Evolutionary conservation across 1,140 invertebrate species (phyloP).

Genomic region (Acromyrmex echinatior): DNA sequence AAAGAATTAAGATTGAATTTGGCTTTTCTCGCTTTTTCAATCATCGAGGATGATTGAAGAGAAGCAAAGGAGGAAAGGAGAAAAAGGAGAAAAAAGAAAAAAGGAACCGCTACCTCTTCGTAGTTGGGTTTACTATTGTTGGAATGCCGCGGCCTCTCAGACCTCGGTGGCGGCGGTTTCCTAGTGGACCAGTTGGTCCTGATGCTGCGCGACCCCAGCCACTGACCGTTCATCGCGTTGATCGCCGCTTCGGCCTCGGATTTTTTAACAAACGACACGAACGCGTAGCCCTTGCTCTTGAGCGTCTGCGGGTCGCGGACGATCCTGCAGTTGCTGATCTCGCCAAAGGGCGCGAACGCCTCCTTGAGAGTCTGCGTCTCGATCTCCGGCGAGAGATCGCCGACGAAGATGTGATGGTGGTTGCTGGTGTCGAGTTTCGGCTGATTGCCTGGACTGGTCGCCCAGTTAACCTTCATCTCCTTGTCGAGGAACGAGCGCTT

Average conservation of each 20-base stretch:
- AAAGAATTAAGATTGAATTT: no score
- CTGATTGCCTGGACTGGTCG: slow-evolving; percentile 98
- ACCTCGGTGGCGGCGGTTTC: slow-evolving; percentile 94
- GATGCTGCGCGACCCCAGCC: slow-evolving; percentile 98
- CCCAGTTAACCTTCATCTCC: slow-evolving; percentile 99
- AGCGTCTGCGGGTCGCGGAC: slow-evolving; percentile 99
- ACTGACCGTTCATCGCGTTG: slow-evolving; percentile 99
- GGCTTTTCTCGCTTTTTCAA: no score
- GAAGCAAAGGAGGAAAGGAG: no score
- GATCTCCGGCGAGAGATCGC: slow-evolving; percentile 99
- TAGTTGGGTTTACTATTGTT: slow-evolving; percentile 86
- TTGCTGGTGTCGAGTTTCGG: slow-evolving; percentile 99
- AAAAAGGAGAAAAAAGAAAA: no score
- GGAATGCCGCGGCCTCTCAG: slow-evolving; percentile 84
- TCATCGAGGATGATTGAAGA: no score
- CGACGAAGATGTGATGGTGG: slow-evolving; percentile 99
- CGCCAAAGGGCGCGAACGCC: slow-evolving; percentile 98
- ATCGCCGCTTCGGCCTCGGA: slow-evolving; percentile 99
- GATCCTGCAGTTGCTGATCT: slow-evolving; percentile 99
- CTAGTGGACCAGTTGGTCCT: slow-evolving; percentile 99
- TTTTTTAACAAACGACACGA: slow-evolving; percentile 99
- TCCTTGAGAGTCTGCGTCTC: slow-evolving; percentile 98
- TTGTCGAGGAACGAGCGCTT: slow-evolving; percentile 97
- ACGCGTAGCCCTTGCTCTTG: slow-evolving; percentile 99
- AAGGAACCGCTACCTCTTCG: slow-evolving; percentile 78